Base-by-base conservation (phyloP, 2,797 vertebrate genomes). In the Gallinago stenura region DNA sequence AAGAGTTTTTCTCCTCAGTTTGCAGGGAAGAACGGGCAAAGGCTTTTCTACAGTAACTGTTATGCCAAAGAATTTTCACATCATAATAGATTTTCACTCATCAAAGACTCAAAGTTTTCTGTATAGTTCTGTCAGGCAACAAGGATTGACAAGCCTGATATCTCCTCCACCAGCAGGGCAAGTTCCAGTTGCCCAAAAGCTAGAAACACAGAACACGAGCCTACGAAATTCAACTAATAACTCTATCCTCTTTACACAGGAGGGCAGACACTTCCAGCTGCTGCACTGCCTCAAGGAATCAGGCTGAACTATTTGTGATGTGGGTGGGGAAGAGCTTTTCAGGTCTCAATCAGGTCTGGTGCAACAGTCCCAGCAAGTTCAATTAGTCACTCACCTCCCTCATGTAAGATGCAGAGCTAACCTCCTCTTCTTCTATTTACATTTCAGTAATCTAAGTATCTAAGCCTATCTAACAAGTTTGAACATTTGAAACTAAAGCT, bases 341-440 rank as follows among this genome's bases (percentile, higher is more conserved):
- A 87, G 77, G 83, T 70, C 70, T 90, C 80, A 65, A 0, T 95
- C 65, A 82, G 73, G 66, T 85, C 66, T 86, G 83, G 73, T 94
- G 78, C 64, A 93, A 96, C 92, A 92, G 90, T 94, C 86, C 88
- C 78, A 66, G 92, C 77, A 89, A 91, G 93, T 82, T 93, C 73
- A 66, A 89, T 90, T 82, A 84, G 46, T 92, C 88, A 79, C 57
- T 77, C 57, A 56, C 51, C 58, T 95, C 50, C 50, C 13, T 45
- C 19, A 17, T 37, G 19, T 43, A 72, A 69, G 54, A 62, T 65
- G 26, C 10, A 30, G 77, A 76, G 13, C 81, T 73, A 82, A 92
- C 35, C 56, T 65, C 54, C 35, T 83, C 64, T 43, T 51, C 39
- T 54, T 41, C 50, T 66, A 83, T 93, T 84, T 90, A 50, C 71